These are phyloP conservation scores for Aurelia sp. DNA, from an alignment of 30 jellyfish, hydroid and myxozoan genomes.

Conservation along the genomic window DNA sequence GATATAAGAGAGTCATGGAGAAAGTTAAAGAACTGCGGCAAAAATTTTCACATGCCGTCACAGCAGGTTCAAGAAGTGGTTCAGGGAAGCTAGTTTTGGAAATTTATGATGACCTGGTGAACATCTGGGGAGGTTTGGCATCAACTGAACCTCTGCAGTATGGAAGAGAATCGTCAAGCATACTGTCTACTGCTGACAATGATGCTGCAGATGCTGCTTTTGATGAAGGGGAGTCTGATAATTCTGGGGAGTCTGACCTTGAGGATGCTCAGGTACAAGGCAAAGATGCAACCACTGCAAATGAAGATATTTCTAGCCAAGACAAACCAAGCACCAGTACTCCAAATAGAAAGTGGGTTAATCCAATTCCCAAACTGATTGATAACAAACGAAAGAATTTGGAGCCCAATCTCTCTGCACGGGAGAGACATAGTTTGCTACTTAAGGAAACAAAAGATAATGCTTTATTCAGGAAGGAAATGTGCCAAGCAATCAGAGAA, in stretches of 20 bases:
- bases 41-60: too few relatives aligned
- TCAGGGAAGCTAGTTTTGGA: too few relatives aligned
- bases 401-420: slow-evolving; percentile 43
- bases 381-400: slow-evolving; percentile 58
- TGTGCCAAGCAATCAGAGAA: slow-evolving; percentile 34
- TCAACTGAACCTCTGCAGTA: too few relatives aligned
- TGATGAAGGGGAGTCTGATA: background rate
- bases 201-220: background rate
- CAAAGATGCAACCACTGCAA: slow-evolving; percentile 5
- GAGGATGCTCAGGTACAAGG: background rate
- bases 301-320: background rate
- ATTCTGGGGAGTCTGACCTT: background rate
- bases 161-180: too few relatives aligned
- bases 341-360: background rate
- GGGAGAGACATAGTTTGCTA: slow-evolving; percentile 43
- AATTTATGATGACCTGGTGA: too few relatives aligned
- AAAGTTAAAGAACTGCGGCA: too few relatives aligned
- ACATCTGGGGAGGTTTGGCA: too few relatives aligned
- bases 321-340: background rate
- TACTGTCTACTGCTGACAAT: too few relatives aligned
- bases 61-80: too few relatives aligned
- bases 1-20: too few relatives aligned
- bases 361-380: slow-evolving; percentile 24
- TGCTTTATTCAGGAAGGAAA: slow-evolving; percentile 48
- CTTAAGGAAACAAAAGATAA: slow-evolving; percentile 45